These are phyloP conservation scores for Alectura lathami DNA, from an alignment of 2,113 vertebrate species.

Conservation along the genomic window DNA sequence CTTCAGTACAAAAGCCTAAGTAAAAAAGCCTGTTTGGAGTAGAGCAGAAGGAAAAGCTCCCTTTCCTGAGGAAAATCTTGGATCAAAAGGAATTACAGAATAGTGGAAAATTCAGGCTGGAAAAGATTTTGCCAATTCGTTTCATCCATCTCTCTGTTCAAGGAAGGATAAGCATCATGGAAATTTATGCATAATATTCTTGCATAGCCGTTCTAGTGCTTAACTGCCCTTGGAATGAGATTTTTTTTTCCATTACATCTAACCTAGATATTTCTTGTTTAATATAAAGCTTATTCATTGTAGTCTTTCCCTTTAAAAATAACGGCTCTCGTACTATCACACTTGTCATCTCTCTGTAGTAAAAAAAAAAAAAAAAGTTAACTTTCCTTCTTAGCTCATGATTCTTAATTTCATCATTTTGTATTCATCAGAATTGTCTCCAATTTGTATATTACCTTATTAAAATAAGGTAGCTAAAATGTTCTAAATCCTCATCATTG, in stretches of 20 bases:
- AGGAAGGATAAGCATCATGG: neutral
- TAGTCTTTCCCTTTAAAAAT: neutral
- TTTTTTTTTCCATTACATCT: neutral
- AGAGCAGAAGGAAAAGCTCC: neutral
- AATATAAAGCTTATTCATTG: neutral
- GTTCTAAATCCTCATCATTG: neutral
- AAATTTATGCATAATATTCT: neutral
- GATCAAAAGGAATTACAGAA: neutral
- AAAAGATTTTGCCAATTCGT: neutral
- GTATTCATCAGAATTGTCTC: neutral
- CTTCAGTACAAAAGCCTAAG: neutral
- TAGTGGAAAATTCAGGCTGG: neutral
- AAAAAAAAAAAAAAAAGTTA: neutral
- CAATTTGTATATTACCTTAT: neutral
- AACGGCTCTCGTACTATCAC: neutral
- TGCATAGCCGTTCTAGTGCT: accelerated
- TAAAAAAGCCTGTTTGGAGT: neutral
- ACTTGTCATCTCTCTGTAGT: neutral
- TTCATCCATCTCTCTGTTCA: neutral
- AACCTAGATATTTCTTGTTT: neutral
- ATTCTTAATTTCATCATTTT: neutral
- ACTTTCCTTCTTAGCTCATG: neutral
- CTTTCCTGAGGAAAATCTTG: neutral
- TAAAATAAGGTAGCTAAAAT: neutral
- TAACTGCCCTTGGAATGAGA: neutral